These are phyloP conservation scores for Heteronetta atricapilla DNA, from an alignment of 2,113 vertebrate genomes.

Conservation along the genomic window DNA sequence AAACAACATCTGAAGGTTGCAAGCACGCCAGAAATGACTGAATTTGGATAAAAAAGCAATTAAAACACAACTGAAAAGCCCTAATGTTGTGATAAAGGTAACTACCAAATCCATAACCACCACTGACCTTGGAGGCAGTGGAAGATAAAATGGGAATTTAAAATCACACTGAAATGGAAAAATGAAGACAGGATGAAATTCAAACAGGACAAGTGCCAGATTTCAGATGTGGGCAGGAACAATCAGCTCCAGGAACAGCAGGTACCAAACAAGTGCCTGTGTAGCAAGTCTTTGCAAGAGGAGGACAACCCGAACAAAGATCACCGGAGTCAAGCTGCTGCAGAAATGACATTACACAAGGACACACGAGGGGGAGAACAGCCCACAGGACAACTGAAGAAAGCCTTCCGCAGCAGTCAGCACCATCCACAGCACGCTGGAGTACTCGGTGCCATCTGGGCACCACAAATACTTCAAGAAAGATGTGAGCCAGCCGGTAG, in stretches of 20 bases:
- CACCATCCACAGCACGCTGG: not conserved
- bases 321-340: not conserved
- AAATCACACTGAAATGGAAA: not conserved
- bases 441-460: not conserved
- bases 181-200: not conserved
- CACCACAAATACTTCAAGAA: not conserved
- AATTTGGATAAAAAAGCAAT: not conserved
- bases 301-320: not conserved
- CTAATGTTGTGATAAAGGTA: not conserved
- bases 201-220: not conserved
- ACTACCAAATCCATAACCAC: not conserved
- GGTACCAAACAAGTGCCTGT: not conserved
- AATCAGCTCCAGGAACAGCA: not conserved
- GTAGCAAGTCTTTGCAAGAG: not conserved
- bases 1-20: not conserved
- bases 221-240: not conserved
- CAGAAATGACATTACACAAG: not conserved
- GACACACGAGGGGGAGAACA: fast-evolving
- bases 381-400: not conserved
- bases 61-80: not conserved
- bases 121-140: fast-evolving
- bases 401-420: not conserved
- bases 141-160: not conserved
- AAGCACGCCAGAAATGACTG: not conserved
- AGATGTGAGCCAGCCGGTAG: not conserved